Evolutionary conservation across 2,888 invertebrate species (phyloP).

Genomic region (Thecophora atra): DNA sequence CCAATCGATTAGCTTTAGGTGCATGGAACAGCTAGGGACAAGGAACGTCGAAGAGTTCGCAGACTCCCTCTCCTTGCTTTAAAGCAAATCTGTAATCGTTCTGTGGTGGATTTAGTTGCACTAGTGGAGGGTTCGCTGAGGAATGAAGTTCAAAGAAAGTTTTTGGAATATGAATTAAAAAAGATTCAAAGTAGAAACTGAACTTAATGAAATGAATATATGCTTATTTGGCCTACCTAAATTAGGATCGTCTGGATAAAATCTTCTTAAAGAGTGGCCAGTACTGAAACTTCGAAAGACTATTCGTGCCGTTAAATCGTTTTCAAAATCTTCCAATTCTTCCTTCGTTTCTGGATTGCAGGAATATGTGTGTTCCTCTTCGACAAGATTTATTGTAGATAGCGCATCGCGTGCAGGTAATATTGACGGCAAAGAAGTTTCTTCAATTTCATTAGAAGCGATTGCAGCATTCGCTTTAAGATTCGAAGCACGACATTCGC

Average conservation of each 20-base stretch:
- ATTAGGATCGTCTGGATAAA: slow-evolving; percentile 62
- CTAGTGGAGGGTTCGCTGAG: slow-evolving; percentile 60
- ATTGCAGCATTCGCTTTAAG: slow-evolving; percentile 48
- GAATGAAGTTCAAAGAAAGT: no score
- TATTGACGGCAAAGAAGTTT: slow-evolving; percentile 46
- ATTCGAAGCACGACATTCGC: slow-evolving; percentile 54
- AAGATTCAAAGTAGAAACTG: no score
- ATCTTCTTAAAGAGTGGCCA: slow-evolving; percentile 59
- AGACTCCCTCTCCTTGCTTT: slow-evolving; percentile 60
- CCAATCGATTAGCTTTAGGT: neutral
- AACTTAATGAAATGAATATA: no score
- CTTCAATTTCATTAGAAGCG: slow-evolving; percentile 24
- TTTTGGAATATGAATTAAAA: no score
- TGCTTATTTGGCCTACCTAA: slow-evolving; percentile 51
- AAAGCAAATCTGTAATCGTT: slow-evolving; percentile 61
- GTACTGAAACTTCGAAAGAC: slow-evolving; percentile 58
- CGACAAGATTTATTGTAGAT: slow-evolving; percentile 48
- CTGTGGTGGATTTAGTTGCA: slow-evolving; percentile 61
- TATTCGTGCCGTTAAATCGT: slow-evolving; percentile 60
- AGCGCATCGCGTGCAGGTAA: slow-evolving; percentile 44
- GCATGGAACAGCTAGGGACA: slow-evolving; percentile 51
- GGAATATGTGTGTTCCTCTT: slow-evolving; percentile 59
- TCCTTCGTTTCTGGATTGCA: slow-evolving; percentile 56
- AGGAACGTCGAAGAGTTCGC: slow-evolving; percentile 63
- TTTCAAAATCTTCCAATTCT: slow-evolving; percentile 55